Conservation (phyloP, 1,140 invertebrate species). For the Zaprionus inermis region DNA sequence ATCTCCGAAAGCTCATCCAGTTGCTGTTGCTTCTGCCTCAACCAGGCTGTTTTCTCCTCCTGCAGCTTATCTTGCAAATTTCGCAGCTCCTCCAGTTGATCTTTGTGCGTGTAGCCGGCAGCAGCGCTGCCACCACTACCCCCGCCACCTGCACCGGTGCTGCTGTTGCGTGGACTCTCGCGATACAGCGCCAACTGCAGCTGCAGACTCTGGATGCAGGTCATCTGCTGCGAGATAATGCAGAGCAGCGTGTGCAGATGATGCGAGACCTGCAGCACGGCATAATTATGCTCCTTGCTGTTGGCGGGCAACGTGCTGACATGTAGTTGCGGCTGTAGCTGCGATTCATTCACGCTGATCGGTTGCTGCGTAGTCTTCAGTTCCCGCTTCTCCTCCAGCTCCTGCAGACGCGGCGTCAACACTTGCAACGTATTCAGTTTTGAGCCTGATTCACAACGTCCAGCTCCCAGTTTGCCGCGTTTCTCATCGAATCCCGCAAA, state of each 20-base stretch:
- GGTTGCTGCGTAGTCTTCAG: slow-evolving; percentile 39
- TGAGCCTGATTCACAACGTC: slow-evolving; percentile 39
- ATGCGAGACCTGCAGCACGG: slow-evolving; percentile 91
- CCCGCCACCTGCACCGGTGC: slow-evolving; percentile 48
- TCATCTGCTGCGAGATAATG: slow-evolving; percentile 93
- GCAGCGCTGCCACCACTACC: slow-evolving; percentile 12
- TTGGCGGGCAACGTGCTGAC: slow-evolving; percentile 73
- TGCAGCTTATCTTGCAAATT: slow-evolving; percentile 91
- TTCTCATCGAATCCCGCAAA: slow-evolving; percentile 96
- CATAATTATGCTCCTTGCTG: slow-evolving; percentile 88
- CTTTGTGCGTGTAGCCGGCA: slow-evolving; percentile 87
- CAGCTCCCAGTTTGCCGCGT: slow-evolving; percentile 62
- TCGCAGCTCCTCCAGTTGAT: slow-evolving; percentile 89
- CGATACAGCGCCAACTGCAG: slow-evolving; percentile 87
- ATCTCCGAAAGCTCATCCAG: slow-evolving; percentile 88
- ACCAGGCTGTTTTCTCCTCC: slow-evolving; percentile 92
- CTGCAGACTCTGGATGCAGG: slow-evolving; percentile 91
- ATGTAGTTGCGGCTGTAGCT: slow-evolving; percentile 55
- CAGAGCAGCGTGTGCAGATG: slow-evolving; percentile 92
- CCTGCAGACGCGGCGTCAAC: slow-evolving; percentile 70
- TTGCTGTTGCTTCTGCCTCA: slow-evolving; percentile 87
- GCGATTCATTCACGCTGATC: slow-evolving; percentile 25
- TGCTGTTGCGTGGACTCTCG: slow-evolving; percentile 84
- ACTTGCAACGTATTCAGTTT: slow-evolving; percentile 61
- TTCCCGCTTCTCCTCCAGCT: slow-evolving; percentile 76